Percentiles rank a stretch among this genome's conserved stretches.
phyloP scores from a whole-genome alignment of 2,113 vertebrate species.

The Myrmophylax atrothorax region DNA sequence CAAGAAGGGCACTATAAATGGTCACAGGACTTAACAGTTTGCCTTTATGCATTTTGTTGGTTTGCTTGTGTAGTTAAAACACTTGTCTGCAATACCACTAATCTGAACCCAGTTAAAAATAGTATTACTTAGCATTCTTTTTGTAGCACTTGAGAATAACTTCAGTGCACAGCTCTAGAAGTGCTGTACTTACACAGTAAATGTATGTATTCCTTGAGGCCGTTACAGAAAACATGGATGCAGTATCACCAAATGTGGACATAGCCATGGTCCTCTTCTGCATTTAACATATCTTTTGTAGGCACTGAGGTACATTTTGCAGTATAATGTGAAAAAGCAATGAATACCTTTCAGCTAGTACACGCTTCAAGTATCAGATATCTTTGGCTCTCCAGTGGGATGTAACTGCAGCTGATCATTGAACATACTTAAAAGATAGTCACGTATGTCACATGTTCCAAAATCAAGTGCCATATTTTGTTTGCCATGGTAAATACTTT shows the following conservation, averaged over 20 bases:
- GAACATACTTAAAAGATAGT: not conserved
- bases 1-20: slow-evolving; percentile 54
- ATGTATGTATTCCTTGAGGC: not conserved
- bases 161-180: not conserved
- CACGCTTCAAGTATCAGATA: not conserved
- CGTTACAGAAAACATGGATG: not conserved
- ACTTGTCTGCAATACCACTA: slow-evolving; percentile 11
- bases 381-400: not conserved
- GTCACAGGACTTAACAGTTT: slow-evolving; percentile 45
- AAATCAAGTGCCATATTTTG: not conserved
- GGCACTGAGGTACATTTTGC: not conserved
- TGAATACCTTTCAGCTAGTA: not conserved
- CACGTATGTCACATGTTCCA: not conserved
- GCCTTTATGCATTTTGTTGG: slow-evolving; percentile 31
- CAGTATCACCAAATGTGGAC: fast-evolving
- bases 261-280: not conserved
- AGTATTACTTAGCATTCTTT: slow-evolving; percentile 35
- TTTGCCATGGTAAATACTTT: not conserved
- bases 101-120: slow-evolving; percentile 22
- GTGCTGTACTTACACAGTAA: not conserved
- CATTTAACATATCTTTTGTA: not conserved
- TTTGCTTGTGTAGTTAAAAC: slow-evolving; percentile 17
- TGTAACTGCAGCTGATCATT: not conserved
- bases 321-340: not conserved
- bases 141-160: not conserved